Base-by-base conservation (phyloP, 2,113 vertebrate genomes). In the Coptodon rendalli region DNA sequence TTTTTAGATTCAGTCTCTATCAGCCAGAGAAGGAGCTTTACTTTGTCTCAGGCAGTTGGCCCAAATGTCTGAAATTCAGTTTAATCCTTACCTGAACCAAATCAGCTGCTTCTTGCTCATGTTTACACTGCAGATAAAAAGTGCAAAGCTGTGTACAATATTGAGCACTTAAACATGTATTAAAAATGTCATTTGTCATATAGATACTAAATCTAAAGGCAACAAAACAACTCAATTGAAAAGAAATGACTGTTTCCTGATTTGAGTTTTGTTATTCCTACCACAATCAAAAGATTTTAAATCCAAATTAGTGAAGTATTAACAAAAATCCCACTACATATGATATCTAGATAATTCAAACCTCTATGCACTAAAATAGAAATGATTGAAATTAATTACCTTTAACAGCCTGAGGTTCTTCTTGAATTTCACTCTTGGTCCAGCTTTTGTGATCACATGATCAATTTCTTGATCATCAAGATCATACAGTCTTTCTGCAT, bases 361-460 rank as follows among this genome's bases (percentile, higher is more conserved):
- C 0, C 27, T 13, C 3, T 9, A 3, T 61, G 5, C 3, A 66
- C 61, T 19, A 52, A 31, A 3, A 13, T 7, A 52, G 4, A 80
- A 53, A 12, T 54, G 5, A 52, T 0, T 7, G 17, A 22, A 68
- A 22, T 40, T 9, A 40, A 43, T 79, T 85, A 89, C 92, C 87
- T 84, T 86, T 54, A 93, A 89, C 10, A 14, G 1, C 6, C 27
- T 24, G 4, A 89, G 61, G 1, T 0, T 56, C 4, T 54, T 61
- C 71, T 38, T 90, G 27, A 93, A 89, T 63, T 2, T 88, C 36
- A 22, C 1, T 17, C 40, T 81, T 36, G 81, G 78, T 50, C 83
- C 90, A 4, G 27, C 1, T 48, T 22, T 57, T 24, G 54, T 2
- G 27, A 93, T 83, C 48, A 93, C 17, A 1, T 16, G 1, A 2